A percentile compares a stretch with the other conserved stretches of the same genome.
phyloP scores from a whole-genome alignment of 1,140 invertebrate species.

The Drosophila ercepeae region DNA sequence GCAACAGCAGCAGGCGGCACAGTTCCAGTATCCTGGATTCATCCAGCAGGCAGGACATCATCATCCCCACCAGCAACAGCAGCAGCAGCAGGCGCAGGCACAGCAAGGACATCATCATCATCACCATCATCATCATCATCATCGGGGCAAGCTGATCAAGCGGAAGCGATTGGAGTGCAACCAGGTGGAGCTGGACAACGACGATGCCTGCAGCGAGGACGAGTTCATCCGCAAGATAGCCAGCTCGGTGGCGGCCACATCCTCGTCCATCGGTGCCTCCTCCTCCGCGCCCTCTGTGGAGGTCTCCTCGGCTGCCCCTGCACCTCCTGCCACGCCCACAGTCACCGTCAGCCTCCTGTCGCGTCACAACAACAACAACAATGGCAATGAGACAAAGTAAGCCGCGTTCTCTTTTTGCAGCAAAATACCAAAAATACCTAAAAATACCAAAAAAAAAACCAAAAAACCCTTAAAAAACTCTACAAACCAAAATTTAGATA shows the following conservation, averaged over 20 bases:
- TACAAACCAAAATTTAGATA: no score
- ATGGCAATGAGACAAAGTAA: slow-evolving; percentile 67
- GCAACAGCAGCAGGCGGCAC: slow-evolving; percentile 17
- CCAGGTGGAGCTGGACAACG: slow-evolving; percentile 86
- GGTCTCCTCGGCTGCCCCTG: background rate
- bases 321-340: slow-evolving; percentile 3
- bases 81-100: slow-evolving; percentile 21
- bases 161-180: slow-evolving; percentile 87
- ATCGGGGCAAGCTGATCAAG: slow-evolving; percentile 83
- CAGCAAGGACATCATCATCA: slow-evolving; percentile 23
- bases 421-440: slow-evolving; percentile 3
- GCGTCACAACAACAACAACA: slow-evolving; percentile 14
- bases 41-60: slow-evolving; percentile 2
- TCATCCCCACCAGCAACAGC: slow-evolving; percentile 16
- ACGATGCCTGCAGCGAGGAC: slow-evolving; percentile 86
- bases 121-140: slow-evolving; percentile 10
- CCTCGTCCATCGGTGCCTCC: background rate
- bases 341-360: slow-evolving; percentile 18
- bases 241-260: slow-evolving; percentile 40
- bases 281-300: background rate
- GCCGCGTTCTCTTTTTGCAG: slow-evolving; percentile 37
- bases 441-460: slow-evolving; percentile 1
- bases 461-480: background rate
- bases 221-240: slow-evolving; percentile 81
- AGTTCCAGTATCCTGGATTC: slow-evolving; percentile 46